Evolutionary conservation across 2,888 invertebrate species (phyloP).

Genomic region (Erannis defoliaria): DNA sequence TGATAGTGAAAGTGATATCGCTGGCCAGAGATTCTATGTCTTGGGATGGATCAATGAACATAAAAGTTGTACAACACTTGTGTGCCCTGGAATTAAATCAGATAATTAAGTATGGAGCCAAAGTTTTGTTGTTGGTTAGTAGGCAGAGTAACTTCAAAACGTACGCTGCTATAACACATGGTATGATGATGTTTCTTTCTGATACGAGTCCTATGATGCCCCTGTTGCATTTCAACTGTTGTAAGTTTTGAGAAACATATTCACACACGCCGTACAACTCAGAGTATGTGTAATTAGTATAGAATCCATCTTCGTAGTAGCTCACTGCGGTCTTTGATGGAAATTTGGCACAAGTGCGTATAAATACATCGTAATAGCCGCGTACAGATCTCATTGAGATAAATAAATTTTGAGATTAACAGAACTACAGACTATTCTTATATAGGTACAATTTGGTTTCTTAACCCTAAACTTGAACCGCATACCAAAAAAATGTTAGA

Average conservation of each 20-base stretch:
- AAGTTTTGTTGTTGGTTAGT: background rate
- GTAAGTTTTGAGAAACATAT: slow-evolving; percentile 75
- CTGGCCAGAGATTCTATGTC: slow-evolving; percentile 60
- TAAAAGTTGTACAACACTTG: slow-evolving; percentile 80
- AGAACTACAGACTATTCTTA: no score
- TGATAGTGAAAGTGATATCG: slow-evolving; percentile 63
- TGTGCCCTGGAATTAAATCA: slow-evolving; percentile 76
- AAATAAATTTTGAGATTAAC: background rate
- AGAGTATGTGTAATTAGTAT: slow-evolving; percentile 74
- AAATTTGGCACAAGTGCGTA: slow-evolving; percentile 71
- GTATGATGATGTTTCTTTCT: slow-evolving; percentile 81
- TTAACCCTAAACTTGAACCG: background rate
- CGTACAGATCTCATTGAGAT: slow-evolving; percentile 55
- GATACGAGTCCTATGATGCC: slow-evolving; percentile 81
- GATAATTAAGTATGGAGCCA: background rate
- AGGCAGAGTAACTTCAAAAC: no score
- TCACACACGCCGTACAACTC: slow-evolving; percentile 80
- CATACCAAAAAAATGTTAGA: slow-evolving; percentile 5
- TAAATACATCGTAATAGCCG: slow-evolving; percentile 79
- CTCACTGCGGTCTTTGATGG: slow-evolving; percentile 71
- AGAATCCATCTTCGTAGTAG: slow-evolving; percentile 63
- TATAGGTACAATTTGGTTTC: no score
- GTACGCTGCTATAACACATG: slow-evolving; percentile 86
- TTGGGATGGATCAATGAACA: slow-evolving; percentile 78
- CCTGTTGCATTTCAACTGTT: slow-evolving; percentile 67